A percentile compares a stretch with the other conserved stretches of the same genome.
These are phyloP conservation scores for Spicauda simplicius DNA, from an alignment of 2,888 invertebrate genomes.

Conservation along the genomic window DNA sequence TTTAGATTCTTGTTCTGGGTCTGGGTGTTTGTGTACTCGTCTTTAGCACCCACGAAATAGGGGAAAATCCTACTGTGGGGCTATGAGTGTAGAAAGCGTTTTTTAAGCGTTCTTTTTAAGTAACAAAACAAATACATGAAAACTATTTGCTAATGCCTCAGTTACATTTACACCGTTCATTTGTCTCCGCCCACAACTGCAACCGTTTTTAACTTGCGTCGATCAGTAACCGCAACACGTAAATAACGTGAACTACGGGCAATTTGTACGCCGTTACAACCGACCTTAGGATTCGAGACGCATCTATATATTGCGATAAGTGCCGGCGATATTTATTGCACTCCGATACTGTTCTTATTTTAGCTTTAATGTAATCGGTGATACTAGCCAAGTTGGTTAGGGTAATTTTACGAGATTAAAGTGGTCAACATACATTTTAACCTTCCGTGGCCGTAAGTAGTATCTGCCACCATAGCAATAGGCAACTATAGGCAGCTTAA, in stretches of 20 bases:
- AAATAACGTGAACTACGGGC: slow-evolving; percentile 61
- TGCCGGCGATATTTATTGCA: slow-evolving; percentile 54
- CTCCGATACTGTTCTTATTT: slow-evolving; percentile 33
- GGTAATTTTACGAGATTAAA: too few species aligned
- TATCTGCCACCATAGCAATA: too few species aligned
- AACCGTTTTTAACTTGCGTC: slow-evolving; percentile 26
- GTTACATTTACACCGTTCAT: neutral
- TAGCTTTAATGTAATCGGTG: neutral
- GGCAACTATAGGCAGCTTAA: too few species aligned
- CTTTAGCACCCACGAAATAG: too few species aligned
- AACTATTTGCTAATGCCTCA: neutral
- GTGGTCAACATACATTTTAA: too few species aligned
- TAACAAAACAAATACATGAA: neutral
- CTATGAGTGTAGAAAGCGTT: too few species aligned
- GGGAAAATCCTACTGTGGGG: too few species aligned
- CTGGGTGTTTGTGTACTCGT: too few species aligned
- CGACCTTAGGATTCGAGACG: slow-evolving; percentile 53
- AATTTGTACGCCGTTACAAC: slow-evolving; percentile 65
- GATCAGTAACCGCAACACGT: slow-evolving; percentile 62
- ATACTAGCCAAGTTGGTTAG: too few species aligned
- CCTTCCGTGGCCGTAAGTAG: too few species aligned
- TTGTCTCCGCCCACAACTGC: slow-evolving; percentile 8
- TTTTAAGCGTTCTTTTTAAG: too few species aligned
- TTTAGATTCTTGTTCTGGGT: too few species aligned
- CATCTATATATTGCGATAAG: slow-evolving; percentile 59